A percentile compares a stretch with the other conserved stretches of the same genome.
These are phyloP conservation scores for Parascotia fuliginaria DNA, from an alignment of 2,888 invertebrate species.

Conservation along the genomic window DNA sequence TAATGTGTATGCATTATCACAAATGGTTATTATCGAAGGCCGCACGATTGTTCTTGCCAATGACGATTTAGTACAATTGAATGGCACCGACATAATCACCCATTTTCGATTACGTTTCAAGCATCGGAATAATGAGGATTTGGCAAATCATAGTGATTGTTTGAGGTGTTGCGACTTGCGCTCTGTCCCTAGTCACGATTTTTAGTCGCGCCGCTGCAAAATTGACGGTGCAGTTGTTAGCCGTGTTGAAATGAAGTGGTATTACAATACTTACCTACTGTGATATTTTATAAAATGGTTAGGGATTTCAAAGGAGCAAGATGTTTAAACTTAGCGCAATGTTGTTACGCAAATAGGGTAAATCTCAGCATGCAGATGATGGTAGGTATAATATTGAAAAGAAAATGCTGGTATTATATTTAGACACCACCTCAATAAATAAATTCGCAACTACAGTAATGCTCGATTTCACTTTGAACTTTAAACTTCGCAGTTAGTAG, in stretches of 20 bases:
- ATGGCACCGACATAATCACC: slow-evolving; percentile 66
- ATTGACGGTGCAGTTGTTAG: slow-evolving; percentile 45
- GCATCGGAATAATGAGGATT: slow-evolving; percentile 65
- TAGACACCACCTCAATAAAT: too few species aligned
- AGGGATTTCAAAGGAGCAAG: slow-evolving; percentile 1
- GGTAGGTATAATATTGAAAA: too few species aligned
- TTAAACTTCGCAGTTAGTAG: too few species aligned
- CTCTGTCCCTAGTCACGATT: slow-evolving; percentile 70
- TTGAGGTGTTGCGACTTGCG: slow-evolving; percentile 47
- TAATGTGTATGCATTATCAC: slow-evolving; percentile 17
- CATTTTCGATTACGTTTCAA: slow-evolving; percentile 71
- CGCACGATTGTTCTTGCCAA: slow-evolving; percentile 59
- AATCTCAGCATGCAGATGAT: background rate
- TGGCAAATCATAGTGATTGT: slow-evolving; percentile 69
- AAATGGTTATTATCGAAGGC: slow-evolving; percentile 51
- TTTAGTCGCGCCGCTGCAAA: slow-evolving; percentile 40
- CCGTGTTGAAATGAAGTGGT: slow-evolving; percentile 57
- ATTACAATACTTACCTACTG: slow-evolving; percentile 39
- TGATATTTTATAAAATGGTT: slow-evolving; percentile 25
- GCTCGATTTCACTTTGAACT: too few species aligned
- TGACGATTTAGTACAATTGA: slow-evolving; percentile 72
- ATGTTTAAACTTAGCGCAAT: slow-evolving; percentile 3
- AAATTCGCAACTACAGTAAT: too few species aligned
- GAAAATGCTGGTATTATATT: too few species aligned
- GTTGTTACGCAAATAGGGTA: background rate